A percentile compares a stretch with the other conserved stretches of the same genome.
These are phyloP conservation scores for Mallotus villosus DNA, from an alignment of 2,797 vertebrate species.

Conservation along the genomic window DNA sequence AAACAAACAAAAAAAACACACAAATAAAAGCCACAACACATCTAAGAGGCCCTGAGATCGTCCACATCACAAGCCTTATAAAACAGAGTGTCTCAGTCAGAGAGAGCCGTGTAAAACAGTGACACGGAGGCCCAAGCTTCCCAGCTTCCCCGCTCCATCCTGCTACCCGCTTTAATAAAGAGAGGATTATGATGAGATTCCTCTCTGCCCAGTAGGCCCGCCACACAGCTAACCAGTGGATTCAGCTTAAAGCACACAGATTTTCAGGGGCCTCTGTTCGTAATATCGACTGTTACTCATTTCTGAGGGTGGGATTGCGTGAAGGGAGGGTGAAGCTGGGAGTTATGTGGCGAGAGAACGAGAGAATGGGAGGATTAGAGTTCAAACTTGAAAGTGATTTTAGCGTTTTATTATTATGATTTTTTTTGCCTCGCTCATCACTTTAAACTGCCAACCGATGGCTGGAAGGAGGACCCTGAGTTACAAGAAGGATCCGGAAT, in stretches of 20 bases:
- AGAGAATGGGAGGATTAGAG: constrained; percentile 59
- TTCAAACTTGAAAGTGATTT: constrained; percentile 18
- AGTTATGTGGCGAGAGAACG: constrained; percentile 47
- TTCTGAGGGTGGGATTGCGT: constrained; percentile 35
- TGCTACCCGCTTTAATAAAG: constrained; percentile 74
- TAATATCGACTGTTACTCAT: constrained; percentile 62
- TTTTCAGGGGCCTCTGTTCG: constrained; percentile 63
- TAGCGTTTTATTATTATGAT: constrained; percentile 28
- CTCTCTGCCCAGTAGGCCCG: constrained; percentile 49
- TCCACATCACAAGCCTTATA: not conserved
- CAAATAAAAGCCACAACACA: not conserved
- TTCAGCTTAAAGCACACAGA: constrained; percentile 59
- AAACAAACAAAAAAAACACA: not conserved
- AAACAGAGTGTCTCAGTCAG: not conserved
- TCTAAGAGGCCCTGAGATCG: too few species aligned
- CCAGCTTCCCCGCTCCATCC: constrained; percentile 50
- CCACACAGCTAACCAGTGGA: constrained; percentile 68
- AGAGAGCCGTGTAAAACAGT: constrained; percentile 45
- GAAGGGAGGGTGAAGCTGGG: not conserved
- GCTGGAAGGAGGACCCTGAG: constrained; percentile 3
- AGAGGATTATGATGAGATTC: constrained; percentile 72
- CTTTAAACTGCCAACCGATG: constrained; percentile 20
- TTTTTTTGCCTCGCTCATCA: not conserved
- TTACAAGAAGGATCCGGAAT: too few species aligned
- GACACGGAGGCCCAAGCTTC: constrained; percentile 36